These are phyloP conservation scores for Cheilinus undulatus DNA, from an alignment of 2,113 vertebrate genomes.

Conservation along the genomic window DNA sequence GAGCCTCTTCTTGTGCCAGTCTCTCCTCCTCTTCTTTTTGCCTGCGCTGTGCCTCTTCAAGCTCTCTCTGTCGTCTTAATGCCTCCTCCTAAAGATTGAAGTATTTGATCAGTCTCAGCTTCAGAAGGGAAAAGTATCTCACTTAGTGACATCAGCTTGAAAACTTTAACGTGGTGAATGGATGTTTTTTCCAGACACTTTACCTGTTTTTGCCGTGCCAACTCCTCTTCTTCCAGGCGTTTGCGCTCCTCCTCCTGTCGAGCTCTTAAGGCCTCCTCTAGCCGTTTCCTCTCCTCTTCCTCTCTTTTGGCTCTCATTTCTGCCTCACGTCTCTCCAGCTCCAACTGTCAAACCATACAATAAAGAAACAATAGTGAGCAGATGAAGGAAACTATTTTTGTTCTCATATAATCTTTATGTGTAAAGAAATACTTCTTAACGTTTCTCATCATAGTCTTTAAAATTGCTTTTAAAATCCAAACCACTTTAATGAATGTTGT, in stretches of 20 bases:
- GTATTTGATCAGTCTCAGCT: conserved; percentile 27
- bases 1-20: conserved; percentile 92
- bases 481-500: too few species aligned
- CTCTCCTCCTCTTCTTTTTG: conserved; percentile 95
- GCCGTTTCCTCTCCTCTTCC: conserved; percentile 94
- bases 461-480: too few species aligned
- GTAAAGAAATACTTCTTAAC: too few species aligned
- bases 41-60: conserved; percentile 86
- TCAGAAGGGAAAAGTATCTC: not conserved
- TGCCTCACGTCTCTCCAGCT: conserved; percentile 93
- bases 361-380: too few species aligned
- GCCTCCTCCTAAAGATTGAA: conserved; percentile 87
- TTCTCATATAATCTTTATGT: too few species aligned
- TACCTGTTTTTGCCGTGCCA: conserved; percentile 95
- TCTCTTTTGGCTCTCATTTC: conserved; percentile 95
- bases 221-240: conserved; percentile 93
- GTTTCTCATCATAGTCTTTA: too few species aligned
- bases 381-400: too few species aligned
- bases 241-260: conserved; percentile 93
- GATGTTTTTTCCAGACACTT: not conserved
- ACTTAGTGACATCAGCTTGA: not conserved
- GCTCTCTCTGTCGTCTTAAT: conserved; percentile 79
- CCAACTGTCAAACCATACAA: conserved; percentile 82
- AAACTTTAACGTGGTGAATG: not conserved
- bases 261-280: conserved; percentile 92